Conservation (phyloP, 2,113 vertebrate species). For the Seriola aureovittata region DNA sequence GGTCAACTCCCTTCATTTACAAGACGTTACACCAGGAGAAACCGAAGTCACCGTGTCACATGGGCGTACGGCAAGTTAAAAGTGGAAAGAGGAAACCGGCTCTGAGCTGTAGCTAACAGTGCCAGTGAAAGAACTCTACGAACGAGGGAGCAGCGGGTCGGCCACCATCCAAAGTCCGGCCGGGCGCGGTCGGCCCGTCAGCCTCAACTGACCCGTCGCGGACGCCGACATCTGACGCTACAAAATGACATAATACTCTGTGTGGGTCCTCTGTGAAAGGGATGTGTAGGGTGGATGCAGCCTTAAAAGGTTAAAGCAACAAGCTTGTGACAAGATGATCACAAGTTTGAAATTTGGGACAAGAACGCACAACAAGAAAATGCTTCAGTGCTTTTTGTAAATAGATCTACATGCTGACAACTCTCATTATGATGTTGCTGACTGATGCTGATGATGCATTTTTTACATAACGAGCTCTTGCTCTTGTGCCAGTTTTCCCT, state of each 20-base stretch:
- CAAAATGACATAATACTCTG: conserved; percentile 18
- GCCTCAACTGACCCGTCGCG: conserved; percentile 37
- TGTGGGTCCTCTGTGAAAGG: not conserved
- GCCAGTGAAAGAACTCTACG: conserved; percentile 29
- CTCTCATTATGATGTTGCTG: not conserved
- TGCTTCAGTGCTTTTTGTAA: not conserved
- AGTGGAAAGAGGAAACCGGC: conserved; percentile 15
- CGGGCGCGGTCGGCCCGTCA: conserved; percentile 34
- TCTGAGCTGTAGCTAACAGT: not conserved
- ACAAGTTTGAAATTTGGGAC: not conserved
- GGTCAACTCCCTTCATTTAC: conserved; percentile 12
- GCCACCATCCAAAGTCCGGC: conserved; percentile 19
- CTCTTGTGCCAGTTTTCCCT: not conserved
- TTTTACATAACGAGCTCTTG: not conserved
- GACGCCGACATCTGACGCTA: conserved; percentile 4
- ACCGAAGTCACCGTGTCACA: not conserved
- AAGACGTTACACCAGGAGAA: not conserved
- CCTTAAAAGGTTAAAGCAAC: conserved; percentile 3
- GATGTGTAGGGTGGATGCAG: conserved; percentile 7
- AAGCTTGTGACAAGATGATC: conserved; percentile 4
- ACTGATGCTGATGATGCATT: not conserved
- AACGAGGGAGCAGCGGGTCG: conserved; percentile 19
- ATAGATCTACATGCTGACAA: not conserved
- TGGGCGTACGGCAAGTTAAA: not conserved
- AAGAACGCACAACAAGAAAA: not conserved